Conservation (phyloP, 2,113 vertebrate genomes). For the human (Homo sapiens) region DNA sequence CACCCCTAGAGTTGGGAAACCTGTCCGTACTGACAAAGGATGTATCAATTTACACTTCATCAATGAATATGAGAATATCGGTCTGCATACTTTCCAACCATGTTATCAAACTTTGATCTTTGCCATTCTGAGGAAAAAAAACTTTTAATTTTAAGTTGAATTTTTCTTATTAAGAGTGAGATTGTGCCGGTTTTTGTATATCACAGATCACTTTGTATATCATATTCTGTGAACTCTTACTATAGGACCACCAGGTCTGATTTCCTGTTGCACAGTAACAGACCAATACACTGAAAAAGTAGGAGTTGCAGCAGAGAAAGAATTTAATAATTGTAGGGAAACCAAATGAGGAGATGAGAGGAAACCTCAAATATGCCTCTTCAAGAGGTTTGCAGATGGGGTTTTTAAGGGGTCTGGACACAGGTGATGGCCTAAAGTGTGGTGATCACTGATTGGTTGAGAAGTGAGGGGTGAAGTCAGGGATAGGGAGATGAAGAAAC, state of each 20-base stretch:
- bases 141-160: not conserved
- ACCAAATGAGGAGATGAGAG: not conserved
- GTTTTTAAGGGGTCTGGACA: not conserved
- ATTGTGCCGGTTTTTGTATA: not conserved
- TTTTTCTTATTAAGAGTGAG: slow-evolving; percentile 14
- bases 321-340: not conserved
- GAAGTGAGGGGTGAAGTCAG: not conserved
- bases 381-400: not conserved
- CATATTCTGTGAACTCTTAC: not conserved
- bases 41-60: not conserved
- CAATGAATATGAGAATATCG: not conserved
- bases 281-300: not conserved
- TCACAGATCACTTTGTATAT: not conserved
- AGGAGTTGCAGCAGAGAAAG: not conserved
- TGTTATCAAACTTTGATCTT: not conserved
- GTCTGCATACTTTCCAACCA: not conserved
- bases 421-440: not conserved
- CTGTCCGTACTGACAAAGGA: not conserved
- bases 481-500: not conserved
- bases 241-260: not conserved
- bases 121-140: not conserved
- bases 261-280: not conserved
- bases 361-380: not conserved
- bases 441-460: not conserved
- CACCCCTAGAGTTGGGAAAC: not conserved